Conservation (phyloP, 2,113 vertebrate species). For the Donacobius atricapilla region DNA sequence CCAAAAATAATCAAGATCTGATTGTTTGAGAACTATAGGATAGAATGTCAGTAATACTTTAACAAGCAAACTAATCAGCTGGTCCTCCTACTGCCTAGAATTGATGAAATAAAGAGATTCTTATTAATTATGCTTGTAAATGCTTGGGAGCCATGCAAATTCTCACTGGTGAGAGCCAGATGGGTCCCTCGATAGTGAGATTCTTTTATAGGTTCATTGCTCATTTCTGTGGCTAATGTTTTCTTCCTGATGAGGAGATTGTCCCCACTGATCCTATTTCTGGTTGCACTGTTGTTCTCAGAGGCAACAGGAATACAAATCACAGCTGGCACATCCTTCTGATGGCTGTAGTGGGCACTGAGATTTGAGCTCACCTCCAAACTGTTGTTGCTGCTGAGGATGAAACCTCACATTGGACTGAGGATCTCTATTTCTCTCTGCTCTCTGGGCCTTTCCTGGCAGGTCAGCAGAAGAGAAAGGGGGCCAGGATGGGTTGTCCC, state of each 20-base stretch:
- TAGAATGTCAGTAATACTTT: not conserved
- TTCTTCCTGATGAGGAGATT: not conserved
- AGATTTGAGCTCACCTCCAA: not conserved
- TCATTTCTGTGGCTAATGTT: not conserved
- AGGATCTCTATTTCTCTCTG: not conserved
- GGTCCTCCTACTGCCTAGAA: not conserved
- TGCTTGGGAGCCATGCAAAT: not conserved
- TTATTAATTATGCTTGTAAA: slow-evolving; percentile 25
- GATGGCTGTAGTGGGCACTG: not conserved
- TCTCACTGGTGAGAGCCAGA: not conserved
- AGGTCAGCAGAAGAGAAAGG: not conserved
- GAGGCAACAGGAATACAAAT: not conserved
- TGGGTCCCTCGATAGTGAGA: not conserved
- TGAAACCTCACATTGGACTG: accelerated
- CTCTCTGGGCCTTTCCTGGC: not conserved
- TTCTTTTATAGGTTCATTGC: not conserved
- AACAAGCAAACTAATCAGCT: slow-evolving; percentile 39
- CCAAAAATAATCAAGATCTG: slow-evolving; percentile 33
- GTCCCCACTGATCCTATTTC: not conserved
- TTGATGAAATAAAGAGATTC: not conserved
- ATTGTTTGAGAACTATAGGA: slow-evolving; percentile 33
- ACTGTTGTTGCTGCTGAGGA: not conserved
- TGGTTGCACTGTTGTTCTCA: not conserved
- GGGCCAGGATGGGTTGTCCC: not conserved
- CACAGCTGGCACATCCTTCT: not conserved